Conservation (phyloP, 2,797 vertebrate species). For the Tragelaphus eurycerus region DNA sequence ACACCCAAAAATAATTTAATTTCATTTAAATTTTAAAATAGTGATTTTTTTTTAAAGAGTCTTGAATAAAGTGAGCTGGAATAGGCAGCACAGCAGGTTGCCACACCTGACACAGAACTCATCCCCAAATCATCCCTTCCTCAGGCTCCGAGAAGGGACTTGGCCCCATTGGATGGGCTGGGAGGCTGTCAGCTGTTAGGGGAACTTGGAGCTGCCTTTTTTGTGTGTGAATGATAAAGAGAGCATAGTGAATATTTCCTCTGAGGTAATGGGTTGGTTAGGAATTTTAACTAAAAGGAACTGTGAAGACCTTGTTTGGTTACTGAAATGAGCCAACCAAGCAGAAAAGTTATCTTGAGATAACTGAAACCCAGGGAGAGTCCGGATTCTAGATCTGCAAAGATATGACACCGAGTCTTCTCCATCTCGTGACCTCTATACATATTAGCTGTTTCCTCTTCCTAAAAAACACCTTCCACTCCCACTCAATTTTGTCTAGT, state of each 20-base stretch:
- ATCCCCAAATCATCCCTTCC: neutral
- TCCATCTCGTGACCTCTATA: neutral
- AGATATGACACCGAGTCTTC: neutral
- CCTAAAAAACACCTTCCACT: neutral
- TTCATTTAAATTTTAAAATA: neutral
- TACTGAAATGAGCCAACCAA: neutral
- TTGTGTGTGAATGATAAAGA: neutral
- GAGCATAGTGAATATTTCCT: neutral
- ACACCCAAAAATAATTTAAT: neutral
- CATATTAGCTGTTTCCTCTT: neutral
- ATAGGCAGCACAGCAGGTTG: neutral
- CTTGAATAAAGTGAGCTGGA: neutral
- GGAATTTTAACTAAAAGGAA: constrained; percentile 21
- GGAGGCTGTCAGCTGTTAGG: neutral
- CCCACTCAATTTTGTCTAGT: neutral
- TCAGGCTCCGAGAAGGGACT: neutral
- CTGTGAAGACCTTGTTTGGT: neutral
- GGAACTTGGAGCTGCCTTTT: neutral
- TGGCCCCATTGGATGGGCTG: neutral
- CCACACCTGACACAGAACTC: neutral
- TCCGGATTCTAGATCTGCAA: neutral
- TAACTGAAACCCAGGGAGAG: neutral
- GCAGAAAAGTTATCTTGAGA: neutral
- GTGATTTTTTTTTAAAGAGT: neutral
- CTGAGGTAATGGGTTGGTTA: neutral